A percentile compares a stretch with the other conserved stretches of the same genome.
Evolutionary conservation across 2,113 vertebrate species (phyloP).

Genomic region (Noctilio leporinus): DNA sequence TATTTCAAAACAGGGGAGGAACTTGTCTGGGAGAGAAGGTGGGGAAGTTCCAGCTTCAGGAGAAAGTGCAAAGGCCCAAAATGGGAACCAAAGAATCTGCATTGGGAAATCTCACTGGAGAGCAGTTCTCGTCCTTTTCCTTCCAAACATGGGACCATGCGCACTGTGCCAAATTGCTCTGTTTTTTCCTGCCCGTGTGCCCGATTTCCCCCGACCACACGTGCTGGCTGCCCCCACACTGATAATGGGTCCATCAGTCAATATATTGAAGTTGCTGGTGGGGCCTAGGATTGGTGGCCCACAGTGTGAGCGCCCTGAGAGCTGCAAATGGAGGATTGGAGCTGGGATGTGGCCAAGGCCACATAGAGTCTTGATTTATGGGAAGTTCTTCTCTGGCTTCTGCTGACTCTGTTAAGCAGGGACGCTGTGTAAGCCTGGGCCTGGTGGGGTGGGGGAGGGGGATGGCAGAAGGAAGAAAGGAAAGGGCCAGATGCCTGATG

Average conservation of each 20-base stretch:
- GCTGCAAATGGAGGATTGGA: background rate
- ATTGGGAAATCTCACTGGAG: background rate
- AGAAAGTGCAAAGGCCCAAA: conserved; percentile 41
- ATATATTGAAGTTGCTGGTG: background rate
- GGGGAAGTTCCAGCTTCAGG: conserved; percentile 58
- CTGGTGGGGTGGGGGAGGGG: rapidly evolving
- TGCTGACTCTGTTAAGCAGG: background rate
- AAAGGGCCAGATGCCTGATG: background rate
- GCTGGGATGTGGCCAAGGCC: background rate
- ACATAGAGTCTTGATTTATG: background rate
- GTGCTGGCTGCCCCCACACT: background rate
- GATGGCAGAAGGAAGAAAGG: background rate
- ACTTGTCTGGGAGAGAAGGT: background rate
- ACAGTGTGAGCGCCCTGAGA: background rate
- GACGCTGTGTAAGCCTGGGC: background rate
- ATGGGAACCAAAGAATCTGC: background rate
- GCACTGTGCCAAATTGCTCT: background rate
- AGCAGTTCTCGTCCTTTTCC: background rate
- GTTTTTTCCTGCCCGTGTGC: background rate
- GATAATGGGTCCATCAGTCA: background rate
- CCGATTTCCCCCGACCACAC: background rate
- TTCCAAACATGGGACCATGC: rapidly evolving
- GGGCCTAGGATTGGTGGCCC: background rate
- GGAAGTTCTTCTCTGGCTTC: background rate
- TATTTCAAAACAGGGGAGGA: conserved; percentile 43